Evolutionary conservation across 2,797 vertebrate species (phyloP).

Genomic region (Pangasius djambal): DNA sequence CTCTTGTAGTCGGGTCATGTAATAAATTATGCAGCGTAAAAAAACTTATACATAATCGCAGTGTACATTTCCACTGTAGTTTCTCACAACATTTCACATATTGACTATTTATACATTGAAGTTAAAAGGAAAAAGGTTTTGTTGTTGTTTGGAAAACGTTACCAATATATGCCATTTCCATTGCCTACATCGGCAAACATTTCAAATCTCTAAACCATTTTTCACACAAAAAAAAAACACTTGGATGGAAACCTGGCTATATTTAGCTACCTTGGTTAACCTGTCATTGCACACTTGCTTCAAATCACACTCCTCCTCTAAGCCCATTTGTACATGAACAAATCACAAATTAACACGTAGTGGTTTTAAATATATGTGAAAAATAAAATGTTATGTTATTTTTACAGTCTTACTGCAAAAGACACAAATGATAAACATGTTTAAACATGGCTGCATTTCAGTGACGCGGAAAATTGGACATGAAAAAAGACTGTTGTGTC

Average conservation of each 20-base stretch:
- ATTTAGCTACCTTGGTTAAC: neutral
- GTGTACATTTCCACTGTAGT: neutral
- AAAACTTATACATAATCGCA: neutral
- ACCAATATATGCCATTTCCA: neutral
- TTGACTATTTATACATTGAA: neutral
- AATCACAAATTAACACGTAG: neutral
- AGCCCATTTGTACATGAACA: neutral
- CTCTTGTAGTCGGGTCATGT: neutral
- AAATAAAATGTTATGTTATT: neutral
- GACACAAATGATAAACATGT: neutral
- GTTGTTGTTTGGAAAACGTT: neutral
- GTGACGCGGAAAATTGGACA: neutral
- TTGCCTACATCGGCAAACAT: neutral
- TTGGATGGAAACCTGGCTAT: neutral
- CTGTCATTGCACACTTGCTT: neutral
- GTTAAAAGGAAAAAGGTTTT: neutral
- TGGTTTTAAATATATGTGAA: neutral
- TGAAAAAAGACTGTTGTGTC: neutral
- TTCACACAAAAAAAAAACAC: neutral
- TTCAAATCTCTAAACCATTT: neutral
- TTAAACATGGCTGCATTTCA: neutral
- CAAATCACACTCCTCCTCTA: neutral
- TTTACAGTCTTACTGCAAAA: neutral
- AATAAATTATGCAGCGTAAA: neutral
- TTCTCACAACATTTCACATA: neutral